Percentiles rank a stretch among this genome's conserved stretches.
Conservation (phyloP, 2,113 vertebrate genomes). For the Nyctibius bracteatus region DNA sequence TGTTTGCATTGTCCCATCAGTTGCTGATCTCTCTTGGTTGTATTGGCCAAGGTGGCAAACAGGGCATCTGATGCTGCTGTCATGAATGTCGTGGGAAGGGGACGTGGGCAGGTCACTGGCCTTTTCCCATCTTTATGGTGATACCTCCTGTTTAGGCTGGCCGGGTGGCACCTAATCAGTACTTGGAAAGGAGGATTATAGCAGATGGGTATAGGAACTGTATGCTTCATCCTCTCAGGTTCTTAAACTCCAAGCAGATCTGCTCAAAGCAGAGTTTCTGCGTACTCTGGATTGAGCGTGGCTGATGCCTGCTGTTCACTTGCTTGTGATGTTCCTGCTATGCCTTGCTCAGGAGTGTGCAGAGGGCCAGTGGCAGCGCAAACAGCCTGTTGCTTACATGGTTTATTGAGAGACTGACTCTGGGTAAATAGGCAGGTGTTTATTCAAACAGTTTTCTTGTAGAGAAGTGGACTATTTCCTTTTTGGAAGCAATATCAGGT, state of each 20-base stretch:
- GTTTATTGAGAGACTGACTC: neutral
- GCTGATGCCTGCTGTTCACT: neutral
- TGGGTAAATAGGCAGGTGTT: neutral
- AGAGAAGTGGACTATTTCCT: neutral
- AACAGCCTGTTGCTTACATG: neutral
- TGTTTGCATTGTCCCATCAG: neutral
- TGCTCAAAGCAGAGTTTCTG: neutral
- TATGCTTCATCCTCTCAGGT: neutral
- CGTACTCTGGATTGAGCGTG: rapidly evolving
- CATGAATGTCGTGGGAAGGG: neutral
- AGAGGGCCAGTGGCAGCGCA: neutral
- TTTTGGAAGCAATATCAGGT: neutral
- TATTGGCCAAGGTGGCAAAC: neutral
- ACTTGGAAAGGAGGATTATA: neutral
- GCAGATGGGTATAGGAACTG: neutral
- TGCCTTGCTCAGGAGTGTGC: neutral
- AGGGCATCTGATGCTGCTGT: neutral
- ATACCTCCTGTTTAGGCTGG: neutral
- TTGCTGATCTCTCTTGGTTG: rapidly evolving
- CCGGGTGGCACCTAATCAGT: neutral
- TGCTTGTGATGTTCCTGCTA: rapidly evolving
- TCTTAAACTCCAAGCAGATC: neutral
- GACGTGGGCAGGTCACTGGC: neutral
- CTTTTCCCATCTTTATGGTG: neutral
- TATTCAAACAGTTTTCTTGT: neutral